Evolutionary conservation across 37 sponge, comb jelly and placozoan species (phyloP).

Genomic region (Geodia barretti): DNA sequence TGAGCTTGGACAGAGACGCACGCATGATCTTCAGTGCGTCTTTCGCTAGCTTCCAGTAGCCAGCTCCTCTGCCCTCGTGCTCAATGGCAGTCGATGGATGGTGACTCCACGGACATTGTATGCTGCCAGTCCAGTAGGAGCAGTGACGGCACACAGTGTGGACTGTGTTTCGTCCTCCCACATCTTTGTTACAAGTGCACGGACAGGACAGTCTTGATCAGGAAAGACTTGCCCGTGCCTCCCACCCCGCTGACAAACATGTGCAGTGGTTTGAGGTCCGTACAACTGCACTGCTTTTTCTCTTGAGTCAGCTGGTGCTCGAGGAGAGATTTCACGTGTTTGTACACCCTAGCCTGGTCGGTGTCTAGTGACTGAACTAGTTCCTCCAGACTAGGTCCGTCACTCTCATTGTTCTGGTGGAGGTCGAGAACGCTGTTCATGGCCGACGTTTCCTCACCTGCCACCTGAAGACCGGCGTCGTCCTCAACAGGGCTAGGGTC

Average conservation of each 20-base stretch:
- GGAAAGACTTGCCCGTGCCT: too few species aligned
- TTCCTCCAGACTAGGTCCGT: constrained; percentile 19
- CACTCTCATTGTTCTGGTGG: neutral
- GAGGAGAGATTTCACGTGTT: constrained; percentile 17
- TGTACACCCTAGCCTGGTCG: constrained; percentile 49
- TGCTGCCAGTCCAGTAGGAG: constrained; percentile 65
- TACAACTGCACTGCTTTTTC: too few species aligned
- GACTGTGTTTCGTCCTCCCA: too few species aligned
- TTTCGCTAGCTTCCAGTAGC: constrained; percentile 53
- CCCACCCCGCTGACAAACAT: too few species aligned
- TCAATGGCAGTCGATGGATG: constrained; percentile 42
- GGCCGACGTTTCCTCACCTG: constrained; percentile 43
- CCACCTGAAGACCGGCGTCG: constrained; percentile 21
- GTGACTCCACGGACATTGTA: constrained; percentile 40
- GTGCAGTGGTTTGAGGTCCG: too few species aligned
- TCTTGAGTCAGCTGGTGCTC: constrained; percentile 6
- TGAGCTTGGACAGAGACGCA: constrained; percentile 22
- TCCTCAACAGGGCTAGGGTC: too few species aligned
- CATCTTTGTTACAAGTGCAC: too few species aligned
- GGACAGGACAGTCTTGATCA: too few species aligned
- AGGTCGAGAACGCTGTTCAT: constrained; percentile 34
- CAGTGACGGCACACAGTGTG: too few species aligned
- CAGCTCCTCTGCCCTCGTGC: constrained; percentile 45
- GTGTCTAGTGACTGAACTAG: constrained; percentile 48
- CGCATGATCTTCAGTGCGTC: constrained; percentile 31